Evolutionary conservation across 2,888 invertebrate species (phyloP).

Genomic region (Acronicta alni): DNA sequence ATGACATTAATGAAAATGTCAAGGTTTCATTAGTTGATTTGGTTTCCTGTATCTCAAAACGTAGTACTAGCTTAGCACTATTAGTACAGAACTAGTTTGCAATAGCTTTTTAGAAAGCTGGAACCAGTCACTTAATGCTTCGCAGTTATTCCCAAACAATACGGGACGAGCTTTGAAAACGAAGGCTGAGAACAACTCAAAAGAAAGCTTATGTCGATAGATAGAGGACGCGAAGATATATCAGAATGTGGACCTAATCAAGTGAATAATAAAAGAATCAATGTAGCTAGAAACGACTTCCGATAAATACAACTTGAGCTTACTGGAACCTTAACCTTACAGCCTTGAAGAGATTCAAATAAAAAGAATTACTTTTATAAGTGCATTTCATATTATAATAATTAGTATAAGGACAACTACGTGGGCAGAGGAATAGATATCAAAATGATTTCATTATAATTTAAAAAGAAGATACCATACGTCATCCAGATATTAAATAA

Average conservation of each 20-base stretch:
- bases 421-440: not conserved
- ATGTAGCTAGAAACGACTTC: not conserved
- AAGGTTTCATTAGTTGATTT: conserved; percentile 13
- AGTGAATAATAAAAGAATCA: conserved; percentile 9
- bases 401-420: conserved; percentile 6
- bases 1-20: conserved; percentile 20
- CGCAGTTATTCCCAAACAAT: conserved; percentile 40
- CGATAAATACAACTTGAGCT: conserved; percentile 13
- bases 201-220: conserved; percentile 27
- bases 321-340: conserved; percentile 12
- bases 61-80: conserved; percentile 1
- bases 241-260: conserved; percentile 8
- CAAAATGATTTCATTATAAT: conserved; percentile 13
- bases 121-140: conserved; percentile 16
- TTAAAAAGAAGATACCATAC: conserved; percentile 21
- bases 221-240: conserved; percentile 6
- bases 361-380: conserved; percentile 16
- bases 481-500: conserved; percentile 34
- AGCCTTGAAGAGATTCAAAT: too few species aligned
- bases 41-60: conserved; percentile 10
- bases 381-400: conserved; percentile 7
- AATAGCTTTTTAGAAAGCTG: conserved; percentile 35
- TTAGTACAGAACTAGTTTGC: conserved; percentile 9
- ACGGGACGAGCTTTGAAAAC: conserved; percentile 23
- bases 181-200: conserved; percentile 8